phyloP scores from a whole-genome alignment of 2,113 vertebrate species.

The Colistium nudipinnis region DNA sequence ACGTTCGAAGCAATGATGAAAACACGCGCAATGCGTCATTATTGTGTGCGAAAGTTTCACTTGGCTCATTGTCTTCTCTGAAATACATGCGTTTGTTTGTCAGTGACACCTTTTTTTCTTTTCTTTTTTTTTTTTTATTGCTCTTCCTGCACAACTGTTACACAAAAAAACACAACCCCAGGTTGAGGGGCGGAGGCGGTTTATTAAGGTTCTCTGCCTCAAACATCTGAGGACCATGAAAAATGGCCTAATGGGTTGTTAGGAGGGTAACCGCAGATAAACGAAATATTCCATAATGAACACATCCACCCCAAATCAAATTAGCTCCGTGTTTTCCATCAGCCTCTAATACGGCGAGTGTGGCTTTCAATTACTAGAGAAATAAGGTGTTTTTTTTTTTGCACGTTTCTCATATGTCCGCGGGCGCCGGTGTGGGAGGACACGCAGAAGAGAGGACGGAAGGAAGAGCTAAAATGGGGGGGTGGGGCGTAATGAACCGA shows the following conservation, averaged over 20 bases:
- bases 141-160: constrained; percentile 27
- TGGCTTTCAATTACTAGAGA: constrained; percentile 54
- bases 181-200: background rate
- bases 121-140: background rate
- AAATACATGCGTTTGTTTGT: background rate
- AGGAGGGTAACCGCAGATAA: constrained; percentile 31
- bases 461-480: no score
- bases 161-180: background rate
- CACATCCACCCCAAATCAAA: constrained; percentile 43
- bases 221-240: constrained; percentile 10
- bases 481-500: constrained; percentile 67
- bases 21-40: background rate
- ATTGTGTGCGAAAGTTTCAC: background rate
- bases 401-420: constrained; percentile 47
- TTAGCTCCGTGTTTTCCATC: constrained; percentile 47
- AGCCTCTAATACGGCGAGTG: constrained; percentile 43
- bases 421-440: constrained; percentile 46
- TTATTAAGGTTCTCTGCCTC: constrained; percentile 21
- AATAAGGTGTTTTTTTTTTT: constrained; percentile 58
- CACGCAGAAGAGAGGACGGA: constrained; percentile 20
- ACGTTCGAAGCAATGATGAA: background rate
- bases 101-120: background rate
- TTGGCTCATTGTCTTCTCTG: constrained; percentile 20
- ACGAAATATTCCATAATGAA: constrained; percentile 41
- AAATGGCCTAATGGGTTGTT: constrained; percentile 20